Evolutionary conservation across 1,140 invertebrate species (phyloP), one percentile per base, ranked within the genome.

Genomic region (Mylabris phalerata): DNA sequence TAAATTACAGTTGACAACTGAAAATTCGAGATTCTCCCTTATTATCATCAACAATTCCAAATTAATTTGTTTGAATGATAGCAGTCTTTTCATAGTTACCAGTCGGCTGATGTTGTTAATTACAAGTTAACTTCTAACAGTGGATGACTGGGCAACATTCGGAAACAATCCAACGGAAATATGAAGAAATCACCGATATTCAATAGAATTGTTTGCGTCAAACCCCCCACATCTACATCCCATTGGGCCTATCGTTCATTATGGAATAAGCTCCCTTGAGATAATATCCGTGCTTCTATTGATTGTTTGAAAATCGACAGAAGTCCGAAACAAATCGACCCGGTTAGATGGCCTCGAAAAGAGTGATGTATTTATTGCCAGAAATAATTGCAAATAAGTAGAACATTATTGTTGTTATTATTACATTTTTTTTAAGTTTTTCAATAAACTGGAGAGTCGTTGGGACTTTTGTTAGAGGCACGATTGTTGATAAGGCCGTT

Each of bases 401-500:
- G 19, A 19, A 19, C 19, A 46, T 46, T 24, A 46, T 1, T 11
- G 25, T 11, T 19, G 19, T 19, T 19, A 19, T 19, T 19, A 7
- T 25, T 19, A 3, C 9, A 5, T 11, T 39, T 49, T 38, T 50
- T 39, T 26, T 39, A 32, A 11, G 24, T 39, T 26, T 43, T 54
- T 5, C 44, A 54, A 46, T 38, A 43, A n/a, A 41, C 44, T 38
- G 39, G 24, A 3, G 46, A 54, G 19, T 54, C 45, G 43, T 13
- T 43, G 9, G 19, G 24, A 10, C 51, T 54, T 54, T 54, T 54
- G 51, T 54, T 54, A 26, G 42, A 46, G 40, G 45, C 51, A 54
- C 55, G 46, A 44, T 38, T 41, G 40, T n/a, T 46, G 55, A 57
- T 57, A 57, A 9, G 47, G 55, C 13, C 55, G 46, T 57, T 57